Conservation (phyloP, 2,888 invertebrate genomes). For the Tachina fera region DNA sequence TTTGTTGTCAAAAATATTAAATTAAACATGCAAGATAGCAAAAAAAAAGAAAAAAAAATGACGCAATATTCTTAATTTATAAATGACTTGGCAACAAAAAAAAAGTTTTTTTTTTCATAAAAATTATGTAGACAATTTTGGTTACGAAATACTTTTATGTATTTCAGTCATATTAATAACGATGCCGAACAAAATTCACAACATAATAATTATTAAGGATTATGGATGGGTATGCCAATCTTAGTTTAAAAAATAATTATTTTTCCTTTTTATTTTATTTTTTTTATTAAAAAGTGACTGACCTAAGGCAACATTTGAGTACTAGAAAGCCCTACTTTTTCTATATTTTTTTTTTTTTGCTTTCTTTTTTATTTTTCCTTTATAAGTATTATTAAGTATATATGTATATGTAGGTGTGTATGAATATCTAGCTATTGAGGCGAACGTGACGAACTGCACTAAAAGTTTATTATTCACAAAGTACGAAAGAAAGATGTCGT, state of each 20-base stretch:
- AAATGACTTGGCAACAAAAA: conserved; percentile 43
- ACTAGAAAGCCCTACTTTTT: conserved; percentile 45
- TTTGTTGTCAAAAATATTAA: neutral
- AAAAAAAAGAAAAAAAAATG: conserved; percentile 7
- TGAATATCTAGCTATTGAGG: conserved; percentile 19
- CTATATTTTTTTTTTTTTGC: neutral
- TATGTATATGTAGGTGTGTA: neutral
- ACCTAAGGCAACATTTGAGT: conserved; percentile 52
- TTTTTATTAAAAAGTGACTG: conserved; percentile 43
- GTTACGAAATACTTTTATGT: conserved; percentile 9
- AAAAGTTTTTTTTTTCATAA: neutral
- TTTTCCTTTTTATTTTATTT: neutral
- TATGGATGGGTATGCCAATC: neutral
- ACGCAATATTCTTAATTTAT: conserved; percentile 22
- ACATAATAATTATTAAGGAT: neutral
- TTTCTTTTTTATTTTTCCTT: neutral
- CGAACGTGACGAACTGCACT: conserved; percentile 64
- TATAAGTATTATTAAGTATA: neutral
- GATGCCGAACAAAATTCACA: conserved; percentile 7
- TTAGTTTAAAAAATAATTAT: conserved; percentile 16
- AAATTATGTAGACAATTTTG: conserved; percentile 6
- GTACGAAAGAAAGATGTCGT: conserved; percentile 25
- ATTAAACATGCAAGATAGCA: conserved; percentile 3
- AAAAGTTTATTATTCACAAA: conserved; percentile 41
- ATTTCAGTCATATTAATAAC: conserved; percentile 40